Base-by-base conservation (phyloP, 2,888 invertebrate genomes). In the Lepidocyrtinus sp. region DNA sequence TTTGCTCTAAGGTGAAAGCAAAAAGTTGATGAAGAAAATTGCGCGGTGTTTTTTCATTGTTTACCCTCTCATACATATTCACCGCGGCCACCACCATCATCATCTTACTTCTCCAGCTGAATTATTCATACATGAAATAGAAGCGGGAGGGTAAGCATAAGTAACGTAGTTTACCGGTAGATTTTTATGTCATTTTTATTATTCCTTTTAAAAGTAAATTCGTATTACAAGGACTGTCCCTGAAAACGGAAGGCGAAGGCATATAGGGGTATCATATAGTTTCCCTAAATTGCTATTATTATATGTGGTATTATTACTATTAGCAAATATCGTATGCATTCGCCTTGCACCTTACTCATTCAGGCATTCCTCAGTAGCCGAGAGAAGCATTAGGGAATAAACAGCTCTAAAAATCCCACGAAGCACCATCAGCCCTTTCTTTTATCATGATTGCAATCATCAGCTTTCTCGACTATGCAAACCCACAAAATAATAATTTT, bases 191-290 rank as follows among this genome's bases (percentile, higher is more conserved):
- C 5, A 50, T 15, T 50, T 50, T 50, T 50, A 50, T 50, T 36
- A 50, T 50, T 50, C 50, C 17, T 17, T 50, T 36, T 50, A 50
- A 50, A 50, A 50, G 50, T 50, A 50, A 50, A 50, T 50, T 7
- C 17, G 50, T n/a, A 50, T 50, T 50, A 50, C 50, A 50, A 50
- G 50, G 50, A 50, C 50, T n/a, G 17, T 50, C 1, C 50, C 50
- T n/a, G n/a, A n/a, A n/a, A n/a, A n/a, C n/a, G n/a, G n/a, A n/a
- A n/a, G n/a, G n/a, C n/a, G n/a, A n/a, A n/a, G n/a, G n/a, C n/a
- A n/a, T n/a, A n/a, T n/a, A n/a, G n/a, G n/a, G n/a, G n/a, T n/a
- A n/a, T n/a, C n/a, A n/a, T n/a, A n/a, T n/a, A n/a, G n/a, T n/a
- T n/a, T n/a, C n/a, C n/a, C n/a, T n/a, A n/a, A n/a, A n/a, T n/a